phyloP scores from a whole-genome alignment of 37 sponge, comb jelly and placozoan genomes.

The Cliona cf. orientalis region DNA sequence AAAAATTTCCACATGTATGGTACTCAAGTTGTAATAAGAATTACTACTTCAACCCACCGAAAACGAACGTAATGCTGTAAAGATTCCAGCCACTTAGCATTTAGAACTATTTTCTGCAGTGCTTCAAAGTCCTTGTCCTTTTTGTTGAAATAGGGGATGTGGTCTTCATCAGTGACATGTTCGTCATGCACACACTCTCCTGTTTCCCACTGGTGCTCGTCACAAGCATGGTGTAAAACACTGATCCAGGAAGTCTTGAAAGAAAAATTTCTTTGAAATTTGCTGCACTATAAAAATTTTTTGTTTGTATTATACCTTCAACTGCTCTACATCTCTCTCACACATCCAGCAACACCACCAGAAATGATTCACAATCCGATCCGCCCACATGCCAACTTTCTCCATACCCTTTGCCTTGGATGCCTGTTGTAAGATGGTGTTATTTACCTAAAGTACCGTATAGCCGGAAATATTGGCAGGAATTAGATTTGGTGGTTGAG shows the following conservation, averaged over 20 bases:
- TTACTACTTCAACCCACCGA: neutral
- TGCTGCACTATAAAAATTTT: neutral
- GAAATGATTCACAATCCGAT: neutral
- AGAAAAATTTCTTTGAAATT: neutral
- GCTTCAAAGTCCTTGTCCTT: neutral
- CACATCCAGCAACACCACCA: neutral
- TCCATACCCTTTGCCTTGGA: neutral
- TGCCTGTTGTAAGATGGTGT: too few relatives aligned
- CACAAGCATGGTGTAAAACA: neutral
- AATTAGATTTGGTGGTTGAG: too few relatives aligned
- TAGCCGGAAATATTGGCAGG: too few relatives aligned
- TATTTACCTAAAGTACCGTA: too few relatives aligned
- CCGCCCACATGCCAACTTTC: neutral
- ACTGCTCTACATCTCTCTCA: neutral
- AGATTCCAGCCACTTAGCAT: neutral
- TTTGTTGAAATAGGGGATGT: neutral
- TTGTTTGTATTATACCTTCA: neutral
- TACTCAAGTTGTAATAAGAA: neutral
- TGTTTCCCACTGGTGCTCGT: neutral
- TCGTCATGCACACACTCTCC: neutral
- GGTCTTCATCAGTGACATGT: neutral
- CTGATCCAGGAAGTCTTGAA: neutral
- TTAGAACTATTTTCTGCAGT: neutral
- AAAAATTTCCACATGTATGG: neutral
- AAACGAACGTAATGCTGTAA: neutral